Evolutionary conservation across 2,888 invertebrate species (phyloP).

Genomic region (Salpingus planirostris): DNA sequence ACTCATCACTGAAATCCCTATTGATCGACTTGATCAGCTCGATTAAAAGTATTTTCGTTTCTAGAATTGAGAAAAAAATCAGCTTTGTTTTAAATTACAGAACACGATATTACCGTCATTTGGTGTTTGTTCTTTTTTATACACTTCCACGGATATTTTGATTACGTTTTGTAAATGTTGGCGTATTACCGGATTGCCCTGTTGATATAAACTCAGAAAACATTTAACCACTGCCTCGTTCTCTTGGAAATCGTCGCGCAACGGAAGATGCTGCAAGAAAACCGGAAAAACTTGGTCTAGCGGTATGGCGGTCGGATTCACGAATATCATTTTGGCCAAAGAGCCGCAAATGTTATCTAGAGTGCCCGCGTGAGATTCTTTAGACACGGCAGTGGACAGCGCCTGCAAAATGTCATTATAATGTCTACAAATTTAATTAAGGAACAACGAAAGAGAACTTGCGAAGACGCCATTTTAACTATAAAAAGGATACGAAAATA

Average conservation of each 20-base stretch:
- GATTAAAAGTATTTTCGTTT: conserved; percentile 42
- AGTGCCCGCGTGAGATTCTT: conserved; percentile 56
- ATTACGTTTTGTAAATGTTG: conserved; percentile 48
- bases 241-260: conserved; percentile 66
- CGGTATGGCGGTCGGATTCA: conserved; percentile 55
- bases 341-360: conserved; percentile 74
- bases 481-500: conserved; percentile 46
- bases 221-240: conserved; percentile 61
- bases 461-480: conserved; percentile 3
- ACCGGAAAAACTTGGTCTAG: conserved; percentile 65
- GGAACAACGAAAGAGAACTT: too few species aligned
- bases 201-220: conserved; percentile 53
- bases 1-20: conserved; percentile 50
- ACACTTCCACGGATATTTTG: conserved; percentile 46
- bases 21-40: conserved; percentile 49
- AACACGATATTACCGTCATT: conserved; percentile 42
- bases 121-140: conserved; percentile 48
- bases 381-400: conserved; percentile 55
- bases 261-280: conserved; percentile 59
- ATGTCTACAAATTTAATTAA: conserved; percentile 40
- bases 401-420: conserved; percentile 57
- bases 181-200: conserved; percentile 49
- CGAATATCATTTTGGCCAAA: conserved; percentile 61
- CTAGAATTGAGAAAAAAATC: conserved; percentile 33
- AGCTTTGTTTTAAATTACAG: conserved; percentile 1